A percentile compares a stretch with the other conserved stretches of the same genome.
Conservation (phyloP, 2,113 vertebrate genomes). For the Anarhynchus alexandrinus region DNA sequence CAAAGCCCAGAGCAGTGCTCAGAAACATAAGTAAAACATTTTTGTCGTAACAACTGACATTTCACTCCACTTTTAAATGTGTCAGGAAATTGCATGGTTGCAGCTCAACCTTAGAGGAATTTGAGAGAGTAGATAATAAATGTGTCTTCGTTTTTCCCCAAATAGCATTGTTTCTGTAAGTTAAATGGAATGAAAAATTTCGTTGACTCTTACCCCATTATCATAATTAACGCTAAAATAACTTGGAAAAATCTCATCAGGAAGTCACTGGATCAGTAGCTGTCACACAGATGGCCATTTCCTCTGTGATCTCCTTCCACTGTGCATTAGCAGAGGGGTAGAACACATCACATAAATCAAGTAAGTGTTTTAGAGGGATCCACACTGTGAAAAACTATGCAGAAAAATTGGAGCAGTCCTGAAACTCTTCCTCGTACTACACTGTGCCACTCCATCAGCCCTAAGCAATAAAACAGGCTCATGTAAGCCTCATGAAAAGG, state of each 20-base stretch:
- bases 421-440: not conserved
- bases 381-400: not conserved
- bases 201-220: not conserved
- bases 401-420: not conserved
- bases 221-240: not conserved
- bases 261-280: not conserved
- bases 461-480: not conserved
- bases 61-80: not conserved
- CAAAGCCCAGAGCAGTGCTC: conserved; percentile 2
- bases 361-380: not conserved
- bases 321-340: not conserved
- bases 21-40: not conserved
- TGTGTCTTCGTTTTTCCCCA: not conserved
- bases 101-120: not conserved
- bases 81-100: not conserved
- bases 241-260: not conserved
- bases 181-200: not conserved
- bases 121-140: not conserved
- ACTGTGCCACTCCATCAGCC: not conserved
- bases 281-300: not conserved
- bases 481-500: not conserved
- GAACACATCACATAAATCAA: not conserved
- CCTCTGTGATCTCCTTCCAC: not conserved
- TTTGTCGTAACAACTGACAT: not conserved
- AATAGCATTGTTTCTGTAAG: not conserved